Evolutionary conservation across 2,797 vertebrate species (phyloP).

Genomic region (Hydrolagus colliei): DNA sequence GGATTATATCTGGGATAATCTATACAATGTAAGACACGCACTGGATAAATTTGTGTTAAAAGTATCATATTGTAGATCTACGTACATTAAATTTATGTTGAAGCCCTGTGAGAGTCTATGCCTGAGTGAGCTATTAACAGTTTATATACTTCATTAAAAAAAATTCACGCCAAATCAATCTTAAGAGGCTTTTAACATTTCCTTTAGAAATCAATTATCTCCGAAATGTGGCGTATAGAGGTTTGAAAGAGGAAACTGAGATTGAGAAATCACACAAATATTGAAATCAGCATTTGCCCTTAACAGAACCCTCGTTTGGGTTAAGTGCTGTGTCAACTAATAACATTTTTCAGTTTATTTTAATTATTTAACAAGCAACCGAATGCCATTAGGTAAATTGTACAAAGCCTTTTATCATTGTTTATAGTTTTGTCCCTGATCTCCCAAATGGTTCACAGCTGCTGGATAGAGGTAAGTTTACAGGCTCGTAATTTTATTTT

Average conservation of each 20-base stretch:
- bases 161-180: not conserved
- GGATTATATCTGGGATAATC: too few relatives aligned
- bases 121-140: not conserved
- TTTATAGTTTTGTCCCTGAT: not conserved
- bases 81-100: not conserved
- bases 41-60: too few relatives aligned
- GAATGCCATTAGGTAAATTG: not conserved
- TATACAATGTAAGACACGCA: too few relatives aligned
- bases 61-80: not conserved
- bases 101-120: not conserved
- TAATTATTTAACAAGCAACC: not conserved
- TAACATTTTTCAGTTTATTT: not conserved
- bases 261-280: slow-evolving; percentile 3
- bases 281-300: not conserved
- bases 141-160: not conserved
- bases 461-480: not conserved
- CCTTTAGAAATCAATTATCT: not conserved
- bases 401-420: not conserved
- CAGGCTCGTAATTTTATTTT: not conserved
- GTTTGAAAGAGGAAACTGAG: not conserved
- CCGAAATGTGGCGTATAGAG: not conserved
- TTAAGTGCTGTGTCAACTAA: not conserved
- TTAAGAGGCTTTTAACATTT: not conserved
- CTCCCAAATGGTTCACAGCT: not conserved
- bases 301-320: not conserved